These are phyloP conservation scores for Aleadryas rufinucha DNA, from an alignment of 2,113 vertebrate genomes.

Conservation along the genomic window DNA sequence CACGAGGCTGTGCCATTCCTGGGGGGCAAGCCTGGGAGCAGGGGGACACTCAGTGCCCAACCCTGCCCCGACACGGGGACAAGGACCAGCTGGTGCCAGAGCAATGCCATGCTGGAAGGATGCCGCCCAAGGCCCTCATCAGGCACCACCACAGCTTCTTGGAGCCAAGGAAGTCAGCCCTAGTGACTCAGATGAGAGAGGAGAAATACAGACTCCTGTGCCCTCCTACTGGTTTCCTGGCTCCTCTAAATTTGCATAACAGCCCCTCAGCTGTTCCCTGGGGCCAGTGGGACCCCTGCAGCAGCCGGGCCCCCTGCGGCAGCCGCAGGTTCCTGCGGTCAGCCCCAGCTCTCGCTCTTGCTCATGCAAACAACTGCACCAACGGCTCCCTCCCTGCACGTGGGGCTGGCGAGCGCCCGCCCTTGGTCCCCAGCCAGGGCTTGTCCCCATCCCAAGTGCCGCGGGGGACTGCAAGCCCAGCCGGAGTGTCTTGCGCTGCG, in stretches of 20 bases:
- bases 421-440: background rate
- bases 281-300: background rate
- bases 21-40: background rate
- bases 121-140: background rate
- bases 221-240: background rate
- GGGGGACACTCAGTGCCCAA: background rate
- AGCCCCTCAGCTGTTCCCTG: background rate
- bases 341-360: background rate
- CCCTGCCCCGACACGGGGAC: background rate
- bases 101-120: background rate
- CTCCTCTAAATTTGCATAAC: background rate
- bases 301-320: background rate
- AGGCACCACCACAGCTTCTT: background rate
- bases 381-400: background rate
- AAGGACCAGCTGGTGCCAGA: background rate
- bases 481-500: fast-evolving
- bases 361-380: background rate
- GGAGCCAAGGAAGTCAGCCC: background rate
- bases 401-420: background rate
- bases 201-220: background rate
- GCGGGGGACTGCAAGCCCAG: background rate
- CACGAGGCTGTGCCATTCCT: fast-evolving
- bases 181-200: background rate
- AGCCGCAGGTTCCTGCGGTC: background rate
- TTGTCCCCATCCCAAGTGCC: background rate